Conservation (phyloP, 2,797 vertebrate species). For the Coluber constrictor region DNA sequence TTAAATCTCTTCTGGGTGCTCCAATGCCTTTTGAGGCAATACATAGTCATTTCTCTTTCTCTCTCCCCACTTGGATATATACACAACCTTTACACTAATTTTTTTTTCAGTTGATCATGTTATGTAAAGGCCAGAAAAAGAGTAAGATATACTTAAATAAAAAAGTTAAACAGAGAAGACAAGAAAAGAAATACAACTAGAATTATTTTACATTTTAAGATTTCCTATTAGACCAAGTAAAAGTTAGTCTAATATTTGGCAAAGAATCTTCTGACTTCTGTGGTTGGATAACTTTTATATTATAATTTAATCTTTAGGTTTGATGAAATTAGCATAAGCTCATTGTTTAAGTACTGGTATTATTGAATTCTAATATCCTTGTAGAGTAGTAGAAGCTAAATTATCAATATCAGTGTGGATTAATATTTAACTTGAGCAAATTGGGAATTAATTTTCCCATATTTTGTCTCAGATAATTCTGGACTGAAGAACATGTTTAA, state of each 20-base stretch:
- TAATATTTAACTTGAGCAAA: conserved; percentile 25
- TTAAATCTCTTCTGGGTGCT: background rate
- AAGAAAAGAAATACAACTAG: background rate
- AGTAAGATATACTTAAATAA: background rate
- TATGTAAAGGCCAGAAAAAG: background rate
- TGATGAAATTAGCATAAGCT: background rate
- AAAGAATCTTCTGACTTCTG: background rate
- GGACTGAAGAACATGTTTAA: conserved; percentile 28
- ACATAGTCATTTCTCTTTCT: background rate
- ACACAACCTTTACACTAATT: background rate
- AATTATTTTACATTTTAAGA: too few relatives aligned
- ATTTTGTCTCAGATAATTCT: conserved; percentile 26
- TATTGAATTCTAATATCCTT: background rate
- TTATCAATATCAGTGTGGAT: background rate
- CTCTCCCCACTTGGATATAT: background rate
- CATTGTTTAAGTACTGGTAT: background rate
- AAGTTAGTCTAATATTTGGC: background rate
- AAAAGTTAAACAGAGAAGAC: background rate
- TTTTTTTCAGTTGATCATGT: background rate
- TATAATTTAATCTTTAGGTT: background rate
- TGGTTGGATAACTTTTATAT: background rate
- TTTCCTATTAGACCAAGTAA: background rate
- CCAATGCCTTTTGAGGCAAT: background rate
- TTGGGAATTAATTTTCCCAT: conserved; percentile 25
- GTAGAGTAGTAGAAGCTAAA: conserved; percentile 13